phyloP scores from a whole-genome alignment of 2,797 vertebrate genomes.

The Macrochelys suwanniensis region DNA sequence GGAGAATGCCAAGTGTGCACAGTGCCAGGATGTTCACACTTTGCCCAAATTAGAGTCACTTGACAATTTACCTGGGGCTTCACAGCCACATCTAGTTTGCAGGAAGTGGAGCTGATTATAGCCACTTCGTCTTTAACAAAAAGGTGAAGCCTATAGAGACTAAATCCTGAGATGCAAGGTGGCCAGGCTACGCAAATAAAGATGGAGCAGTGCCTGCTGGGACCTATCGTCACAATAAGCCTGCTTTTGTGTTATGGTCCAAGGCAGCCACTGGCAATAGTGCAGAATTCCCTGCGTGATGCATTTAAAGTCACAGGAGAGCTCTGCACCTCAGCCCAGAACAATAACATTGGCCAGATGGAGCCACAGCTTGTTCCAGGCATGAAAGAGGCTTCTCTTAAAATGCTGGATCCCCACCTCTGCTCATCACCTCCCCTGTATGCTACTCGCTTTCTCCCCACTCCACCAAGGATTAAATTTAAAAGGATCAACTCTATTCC shows the following conservation, averaged over 20 bases:
- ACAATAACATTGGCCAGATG: not conserved
- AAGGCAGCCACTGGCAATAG: not conserved
- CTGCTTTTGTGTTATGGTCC: not conserved
- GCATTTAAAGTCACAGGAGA: not conserved
- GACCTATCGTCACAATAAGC: not conserved
- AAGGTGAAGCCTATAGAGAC: not conserved
- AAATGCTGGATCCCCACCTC: not conserved
- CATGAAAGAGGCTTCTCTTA: not conserved
- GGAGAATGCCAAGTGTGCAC: not conserved
- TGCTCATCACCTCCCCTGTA: not conserved
- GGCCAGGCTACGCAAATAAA: not conserved
- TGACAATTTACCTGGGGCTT: not conserved
- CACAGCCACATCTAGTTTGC: fast-evolving
- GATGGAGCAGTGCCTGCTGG: not conserved
- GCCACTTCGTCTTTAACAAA: fast-evolving
- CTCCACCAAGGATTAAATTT: not conserved
- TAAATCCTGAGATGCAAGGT: not conserved
- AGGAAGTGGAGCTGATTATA: fast-evolving
- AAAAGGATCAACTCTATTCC: not conserved
- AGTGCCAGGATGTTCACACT: not conserved
- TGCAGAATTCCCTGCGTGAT: not conserved
- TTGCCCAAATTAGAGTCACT: fast-evolving
- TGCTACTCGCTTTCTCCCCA: not conserved
- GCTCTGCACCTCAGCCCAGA: not conserved
- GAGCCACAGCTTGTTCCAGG: not conserved